phyloP scores from a whole-genome alignment of 1,140 invertebrate species.

The Apis dorsata region DNA sequence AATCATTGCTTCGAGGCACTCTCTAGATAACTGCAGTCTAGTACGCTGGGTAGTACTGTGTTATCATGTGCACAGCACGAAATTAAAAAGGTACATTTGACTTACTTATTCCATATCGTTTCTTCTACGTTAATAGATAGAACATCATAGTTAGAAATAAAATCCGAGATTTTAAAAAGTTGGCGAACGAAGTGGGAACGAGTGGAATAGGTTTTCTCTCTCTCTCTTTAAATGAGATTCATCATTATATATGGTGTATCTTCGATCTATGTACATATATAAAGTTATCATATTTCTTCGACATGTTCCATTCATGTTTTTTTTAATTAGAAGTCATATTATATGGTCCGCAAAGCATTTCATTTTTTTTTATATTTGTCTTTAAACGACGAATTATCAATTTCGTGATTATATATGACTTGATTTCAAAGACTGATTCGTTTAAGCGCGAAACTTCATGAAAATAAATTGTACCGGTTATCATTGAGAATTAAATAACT shows the following conservation, averaged over 20 bases:
- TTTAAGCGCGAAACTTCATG: constrained; percentile 34
- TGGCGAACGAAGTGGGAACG: not conserved
- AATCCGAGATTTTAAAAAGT: not conserved
- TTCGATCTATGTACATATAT: constrained; percentile 47
- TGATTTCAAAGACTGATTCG: constrained; percentile 66
- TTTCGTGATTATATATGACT: constrained; percentile 32
- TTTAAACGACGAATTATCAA: constrained; percentile 16
- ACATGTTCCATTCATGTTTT: constrained; percentile 17
- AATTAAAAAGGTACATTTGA: constrained; percentile 3
- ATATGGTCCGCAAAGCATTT: not conserved
- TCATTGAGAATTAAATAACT: constrained; percentile 30
- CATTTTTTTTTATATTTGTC: constrained; percentile 11
- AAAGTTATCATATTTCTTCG: not conserved
- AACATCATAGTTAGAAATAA: not conserved
- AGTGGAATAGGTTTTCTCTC: constrained; percentile 15
- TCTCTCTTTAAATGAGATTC: constrained; percentile 17
- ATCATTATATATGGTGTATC: constrained; percentile 13
- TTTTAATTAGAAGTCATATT: constrained; percentile 10
- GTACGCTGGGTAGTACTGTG: constrained; percentile 77
- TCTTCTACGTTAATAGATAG: not conserved
- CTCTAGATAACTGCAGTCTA: constrained; percentile 74
- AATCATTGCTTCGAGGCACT: constrained; percentile 70
- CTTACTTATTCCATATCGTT: constrained; percentile 39
- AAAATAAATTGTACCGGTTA: constrained; percentile 14
- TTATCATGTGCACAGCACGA: constrained; percentile 43